These are phyloP conservation scores for Taphrorychus bicolor DNA, from an alignment of 2,888 invertebrate genomes.

Conservation along the genomic window DNA sequence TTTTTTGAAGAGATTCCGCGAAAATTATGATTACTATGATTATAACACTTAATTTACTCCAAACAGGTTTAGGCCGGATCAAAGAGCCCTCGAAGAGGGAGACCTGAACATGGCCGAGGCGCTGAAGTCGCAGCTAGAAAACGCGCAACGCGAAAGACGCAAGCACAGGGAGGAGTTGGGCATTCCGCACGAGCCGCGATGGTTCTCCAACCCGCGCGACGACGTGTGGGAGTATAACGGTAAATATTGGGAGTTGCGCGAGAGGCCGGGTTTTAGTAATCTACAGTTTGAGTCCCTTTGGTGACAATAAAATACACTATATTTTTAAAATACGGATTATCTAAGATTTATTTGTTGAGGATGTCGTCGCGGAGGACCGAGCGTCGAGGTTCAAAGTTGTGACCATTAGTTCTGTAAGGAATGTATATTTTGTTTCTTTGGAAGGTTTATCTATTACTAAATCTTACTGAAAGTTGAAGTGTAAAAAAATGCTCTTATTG, in stretches of 20 bases:
- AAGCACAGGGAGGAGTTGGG: conserved; percentile 67
- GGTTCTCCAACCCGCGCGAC: conserved; percentile 64
- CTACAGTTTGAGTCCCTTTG: conserved; percentile 67
- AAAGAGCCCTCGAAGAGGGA: conserved; percentile 79
- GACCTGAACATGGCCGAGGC: conserved; percentile 75
- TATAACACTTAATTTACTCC: neutral
- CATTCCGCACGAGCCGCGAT: conserved; percentile 62
- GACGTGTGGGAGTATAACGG: conserved; percentile 72
- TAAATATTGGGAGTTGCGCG: conserved; percentile 77
- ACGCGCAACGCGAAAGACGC: conserved; percentile 75
- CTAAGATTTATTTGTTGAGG: neutral
- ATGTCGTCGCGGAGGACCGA: neutral
- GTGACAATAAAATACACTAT: conserved; percentile 61
- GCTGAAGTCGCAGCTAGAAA: conserved; percentile 75
- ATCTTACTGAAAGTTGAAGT: too few species aligned
- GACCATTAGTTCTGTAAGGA: neutral
- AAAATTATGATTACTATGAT: too few species aligned
- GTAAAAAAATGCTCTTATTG: too few species aligned
- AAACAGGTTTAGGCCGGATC: conserved; percentile 73
- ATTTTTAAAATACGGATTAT: neutral
- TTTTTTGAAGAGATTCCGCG: too few species aligned
- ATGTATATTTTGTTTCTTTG: neutral
- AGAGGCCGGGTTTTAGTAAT: conserved; percentile 70
- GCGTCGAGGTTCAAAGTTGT: neutral
- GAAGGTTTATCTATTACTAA: too few species aligned